Conservation (phyloP, 1,140 invertebrate species). For the Drosophila sulfurigaster region DNA sequence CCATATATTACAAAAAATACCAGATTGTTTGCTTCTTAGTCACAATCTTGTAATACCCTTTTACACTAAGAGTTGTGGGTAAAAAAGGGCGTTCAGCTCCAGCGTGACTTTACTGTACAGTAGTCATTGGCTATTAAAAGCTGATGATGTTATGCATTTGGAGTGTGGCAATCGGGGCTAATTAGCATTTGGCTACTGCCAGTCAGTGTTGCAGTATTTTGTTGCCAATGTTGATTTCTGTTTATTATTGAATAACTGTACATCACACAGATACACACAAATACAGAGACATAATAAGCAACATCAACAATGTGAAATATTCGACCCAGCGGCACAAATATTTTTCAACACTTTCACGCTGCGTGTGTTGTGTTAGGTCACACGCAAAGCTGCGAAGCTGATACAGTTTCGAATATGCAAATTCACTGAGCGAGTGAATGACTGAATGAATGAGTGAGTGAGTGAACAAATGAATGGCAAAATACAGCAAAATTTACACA, state of each 20-base stretch:
- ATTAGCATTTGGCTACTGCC: slow-evolving; percentile 5
- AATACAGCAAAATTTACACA: slow-evolving; percentile 38
- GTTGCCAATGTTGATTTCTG: slow-evolving; percentile 3
- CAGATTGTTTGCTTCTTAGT: no score
- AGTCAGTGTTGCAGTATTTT: not conserved
- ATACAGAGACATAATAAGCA: no score
- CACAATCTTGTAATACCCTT: no score
- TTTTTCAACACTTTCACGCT: slow-evolving; percentile 47
- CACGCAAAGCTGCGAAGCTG: slow-evolving; percentile 12
- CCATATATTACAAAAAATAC: no score
- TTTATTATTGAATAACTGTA: slow-evolving; percentile 34
- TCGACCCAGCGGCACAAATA: slow-evolving; percentile 37
- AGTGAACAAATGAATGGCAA: slow-evolving; percentile 30
- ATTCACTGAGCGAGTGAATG: slow-evolving; percentile 22
- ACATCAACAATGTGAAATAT: slow-evolving; percentile 34
- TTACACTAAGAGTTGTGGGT: no score
- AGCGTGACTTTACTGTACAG: slow-evolving; percentile 8
- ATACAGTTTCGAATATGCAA: slow-evolving; percentile 48
- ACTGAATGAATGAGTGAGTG: slow-evolving; percentile 14
- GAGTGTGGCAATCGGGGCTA: slow-evolving; percentile 1
- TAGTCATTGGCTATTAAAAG: not conserved
- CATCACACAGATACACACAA: slow-evolving; percentile 1
- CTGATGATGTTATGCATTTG: not conserved
- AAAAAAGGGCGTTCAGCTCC: no score
- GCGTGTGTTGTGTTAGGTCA: slow-evolving; percentile 27